Conservation (phyloP, 2,888 invertebrate genomes). For the Nymphalis polychloros region DNA sequence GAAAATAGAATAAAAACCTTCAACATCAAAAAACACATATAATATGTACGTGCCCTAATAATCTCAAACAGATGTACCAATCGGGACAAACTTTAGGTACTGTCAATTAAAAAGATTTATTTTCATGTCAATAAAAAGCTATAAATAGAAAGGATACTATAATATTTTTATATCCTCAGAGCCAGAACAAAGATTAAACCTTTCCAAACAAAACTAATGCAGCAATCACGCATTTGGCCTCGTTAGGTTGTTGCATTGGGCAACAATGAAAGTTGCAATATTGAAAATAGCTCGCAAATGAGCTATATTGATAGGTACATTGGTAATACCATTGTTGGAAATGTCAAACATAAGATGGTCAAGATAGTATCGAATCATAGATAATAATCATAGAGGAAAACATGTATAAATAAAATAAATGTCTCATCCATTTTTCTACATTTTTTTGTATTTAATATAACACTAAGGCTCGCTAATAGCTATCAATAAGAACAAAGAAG, state of each 20-base stretch:
- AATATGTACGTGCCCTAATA: too few species aligned
- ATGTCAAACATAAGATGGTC: slow-evolving; percentile 18
- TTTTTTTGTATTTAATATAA: too few species aligned
- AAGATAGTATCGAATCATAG: not conserved
- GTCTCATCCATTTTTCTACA: too few species aligned
- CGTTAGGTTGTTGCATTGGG: slow-evolving; percentile 35
- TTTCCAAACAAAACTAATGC: slow-evolving; percentile 40
- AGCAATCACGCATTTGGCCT: slow-evolving; percentile 40
- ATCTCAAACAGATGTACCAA: not conserved
- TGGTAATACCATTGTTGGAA: slow-evolving; percentile 19
- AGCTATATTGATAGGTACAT: slow-evolving; percentile 20
- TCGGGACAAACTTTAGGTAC: not conserved
- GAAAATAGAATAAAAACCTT: too few species aligned
- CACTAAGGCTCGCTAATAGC: too few species aligned
- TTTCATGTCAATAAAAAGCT: not conserved
- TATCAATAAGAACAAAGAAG: too few species aligned
- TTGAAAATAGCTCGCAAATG: slow-evolving; percentile 38
- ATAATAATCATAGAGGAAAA: not conserved
- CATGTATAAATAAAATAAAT: too few species aligned
- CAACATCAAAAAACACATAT: too few species aligned
- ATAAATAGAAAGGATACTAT: slow-evolving; percentile 7
- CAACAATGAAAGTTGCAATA: slow-evolving; percentile 42
- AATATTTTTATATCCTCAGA: slow-evolving; percentile 28
- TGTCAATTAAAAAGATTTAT: too few species aligned
- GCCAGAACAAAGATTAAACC: slow-evolving; percentile 29